These are phyloP conservation scores for Rhogogaster chlorosoma DNA, from an alignment of 2,888 invertebrate genomes.

Conservation along the genomic window DNA sequence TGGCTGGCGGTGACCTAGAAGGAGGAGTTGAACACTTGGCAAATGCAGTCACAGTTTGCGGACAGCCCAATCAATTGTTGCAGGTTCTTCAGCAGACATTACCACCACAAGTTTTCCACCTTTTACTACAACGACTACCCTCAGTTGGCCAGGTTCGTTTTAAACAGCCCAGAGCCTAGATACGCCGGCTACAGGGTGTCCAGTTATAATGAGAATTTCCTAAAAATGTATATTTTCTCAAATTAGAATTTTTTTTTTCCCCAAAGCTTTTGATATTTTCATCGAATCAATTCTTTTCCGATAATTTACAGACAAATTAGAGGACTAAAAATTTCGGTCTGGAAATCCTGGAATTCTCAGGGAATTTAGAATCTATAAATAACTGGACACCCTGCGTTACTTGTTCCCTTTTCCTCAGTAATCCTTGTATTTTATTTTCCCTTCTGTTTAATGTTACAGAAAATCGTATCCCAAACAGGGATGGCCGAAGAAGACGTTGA, in stretches of 20 bases:
- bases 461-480: constrained; percentile 65
- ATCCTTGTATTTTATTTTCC: background rate
- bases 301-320: too few species aligned
- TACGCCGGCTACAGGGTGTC: too few species aligned
- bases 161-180: too few species aligned
- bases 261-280: too few species aligned
- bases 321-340: too few species aligned
- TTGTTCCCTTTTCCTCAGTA: background rate
- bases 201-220: too few species aligned
- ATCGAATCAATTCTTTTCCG: too few species aligned
- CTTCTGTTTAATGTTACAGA: constrained; percentile 66
- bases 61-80: constrained; percentile 94
- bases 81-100: constrained; percentile 96
- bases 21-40: constrained; percentile 97
- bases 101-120: constrained; percentile 96
- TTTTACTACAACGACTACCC: constrained; percentile 91
- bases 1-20: constrained; percentile 92
- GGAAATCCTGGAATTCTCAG: too few species aligned
- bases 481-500: constrained; percentile 76
- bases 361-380: too few species aligned
- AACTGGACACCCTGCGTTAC: too few species aligned
- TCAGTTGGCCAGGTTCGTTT: constrained; percentile 80
- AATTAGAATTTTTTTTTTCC: too few species aligned
- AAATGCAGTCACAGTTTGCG: constrained; percentile 98
- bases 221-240: too few species aligned